These are phyloP conservation scores for Ridgeia piscesae DNA, from an alignment of 1,140 invertebrate genomes.

Conservation along the genomic window DNA sequence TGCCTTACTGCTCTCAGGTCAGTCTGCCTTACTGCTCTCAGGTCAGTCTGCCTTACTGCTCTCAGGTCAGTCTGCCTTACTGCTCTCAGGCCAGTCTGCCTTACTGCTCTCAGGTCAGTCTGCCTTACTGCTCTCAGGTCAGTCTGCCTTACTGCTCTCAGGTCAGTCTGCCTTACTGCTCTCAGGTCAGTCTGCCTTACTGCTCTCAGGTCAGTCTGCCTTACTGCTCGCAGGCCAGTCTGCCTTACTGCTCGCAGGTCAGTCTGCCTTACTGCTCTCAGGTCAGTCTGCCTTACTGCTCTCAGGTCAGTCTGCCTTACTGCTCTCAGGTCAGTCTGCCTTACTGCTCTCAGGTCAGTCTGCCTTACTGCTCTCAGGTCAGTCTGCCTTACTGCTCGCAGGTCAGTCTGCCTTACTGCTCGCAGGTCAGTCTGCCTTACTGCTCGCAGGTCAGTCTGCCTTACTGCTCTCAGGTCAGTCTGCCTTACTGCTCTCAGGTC, in stretches of 20 bases:
- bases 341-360: constrained; percentile 62
- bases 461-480: constrained; percentile 51
- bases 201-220: constrained; percentile 60
- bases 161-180: constrained; percentile 59
- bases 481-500: constrained; percentile 57
- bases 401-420: constrained; percentile 59
- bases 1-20: constrained; percentile 57
- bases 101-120: constrained; percentile 62
- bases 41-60: constrained; percentile 55
- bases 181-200: constrained; percentile 51
- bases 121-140: constrained; percentile 51
- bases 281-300: constrained; percentile 55
- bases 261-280: constrained; percentile 58
- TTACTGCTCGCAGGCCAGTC: constrained; percentile 51
- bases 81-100: constrained; percentile 52
- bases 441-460: constrained; percentile 60
- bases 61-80: constrained; percentile 58
- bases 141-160: constrained; percentile 50
- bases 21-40: constrained; percentile 58
- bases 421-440: constrained; percentile 51
- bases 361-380: constrained; percentile 51
- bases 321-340: constrained; percentile 52
- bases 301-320: constrained; percentile 58
- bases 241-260: constrained; percentile 57
- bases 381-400: constrained; percentile 50